Conservation (phyloP, 2,113 vertebrate species). For the Planiliza haematocheilus region DNA sequence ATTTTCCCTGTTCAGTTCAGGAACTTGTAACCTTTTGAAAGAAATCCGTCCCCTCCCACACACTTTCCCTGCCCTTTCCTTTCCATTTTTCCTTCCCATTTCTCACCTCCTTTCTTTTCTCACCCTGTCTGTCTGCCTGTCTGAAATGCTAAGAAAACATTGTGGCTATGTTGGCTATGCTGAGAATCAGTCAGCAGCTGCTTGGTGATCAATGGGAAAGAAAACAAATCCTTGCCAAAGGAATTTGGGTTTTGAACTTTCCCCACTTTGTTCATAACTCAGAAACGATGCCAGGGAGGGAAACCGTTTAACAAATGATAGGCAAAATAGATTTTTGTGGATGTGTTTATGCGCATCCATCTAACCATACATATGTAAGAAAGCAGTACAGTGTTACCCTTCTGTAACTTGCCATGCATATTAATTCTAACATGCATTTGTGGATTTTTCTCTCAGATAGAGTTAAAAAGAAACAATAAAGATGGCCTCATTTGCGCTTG, state of each 20-base stretch:
- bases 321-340: constrained; percentile 18
- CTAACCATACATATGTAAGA: background rate
- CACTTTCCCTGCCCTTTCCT: background rate
- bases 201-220: constrained; percentile 81
- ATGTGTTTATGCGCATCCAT: background rate
- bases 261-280: constrained; percentile 58
- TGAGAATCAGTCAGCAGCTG: constrained; percentile 78
- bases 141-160: constrained; percentile 80
- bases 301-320: constrained; percentile 63
- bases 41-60: constrained; percentile 14
- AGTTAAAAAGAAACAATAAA: constrained; percentile 3
- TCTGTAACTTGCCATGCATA: background rate
- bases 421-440: background rate
- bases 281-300: constrained; percentile 49
- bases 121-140: constrained; percentile 68
- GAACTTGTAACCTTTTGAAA: background rate
- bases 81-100: constrained; percentile 38
- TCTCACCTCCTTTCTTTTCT: constrained; percentile 61
- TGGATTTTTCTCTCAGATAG: constrained; percentile 2
- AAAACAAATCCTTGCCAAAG: constrained; percentile 80
- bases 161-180: constrained; percentile 73
- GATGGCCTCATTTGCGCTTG: constrained; percentile 46
- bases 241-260: constrained; percentile 76
- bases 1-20: background rate
- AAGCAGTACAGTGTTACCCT: background rate